Conservation (phyloP, 2,888 invertebrate species). For the Zaprionus obscuricornis region DNA sequence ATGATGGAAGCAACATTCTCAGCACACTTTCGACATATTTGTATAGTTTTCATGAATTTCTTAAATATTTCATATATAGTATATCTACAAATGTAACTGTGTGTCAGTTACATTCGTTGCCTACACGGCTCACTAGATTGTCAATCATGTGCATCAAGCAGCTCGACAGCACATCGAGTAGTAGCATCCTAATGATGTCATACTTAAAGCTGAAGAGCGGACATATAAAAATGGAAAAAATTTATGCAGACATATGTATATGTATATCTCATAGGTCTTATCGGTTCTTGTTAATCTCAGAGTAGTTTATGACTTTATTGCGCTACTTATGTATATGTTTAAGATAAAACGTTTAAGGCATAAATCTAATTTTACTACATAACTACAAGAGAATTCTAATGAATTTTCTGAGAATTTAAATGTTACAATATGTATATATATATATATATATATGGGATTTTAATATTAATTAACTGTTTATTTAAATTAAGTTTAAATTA, state of each 20-base stretch:
- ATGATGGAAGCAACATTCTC: constrained; percentile 2
- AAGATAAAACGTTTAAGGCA: constrained; percentile 15
- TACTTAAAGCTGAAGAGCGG: constrained; percentile 18
- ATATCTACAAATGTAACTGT: constrained; percentile 43
- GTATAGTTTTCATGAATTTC: constrained; percentile 60
- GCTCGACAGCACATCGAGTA: constrained; percentile 32
- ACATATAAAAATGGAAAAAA: constrained; percentile 15
- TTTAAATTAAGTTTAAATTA: too few relatives aligned
- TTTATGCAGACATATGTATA: constrained; percentile 6
- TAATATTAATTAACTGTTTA: too few relatives aligned
- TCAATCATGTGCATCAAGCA: constrained; percentile 75
- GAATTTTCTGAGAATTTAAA: constrained; percentile 15
- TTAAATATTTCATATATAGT: constrained; percentile 52
- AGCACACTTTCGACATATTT: constrained; percentile 12
- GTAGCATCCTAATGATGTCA: constrained; percentile 43
- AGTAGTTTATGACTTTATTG: constrained; percentile 51
- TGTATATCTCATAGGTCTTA: constrained; percentile 6
- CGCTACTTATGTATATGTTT: constrained; percentile 30
- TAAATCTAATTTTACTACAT: constrained; percentile 7
- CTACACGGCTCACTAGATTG: constrained; percentile 47
- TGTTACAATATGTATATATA: neutral
- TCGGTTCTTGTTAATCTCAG: constrained; percentile 27
- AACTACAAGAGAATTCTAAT: constrained; percentile 13
- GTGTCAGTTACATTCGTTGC: constrained; percentile 26
- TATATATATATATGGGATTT: constrained; percentile 4